Percentiles rank a stretch among this genome's conserved stretches.
phyloP scores from a whole-genome alignment of 92 coral and sea anemone genomes.

The Porites rus region DNA sequence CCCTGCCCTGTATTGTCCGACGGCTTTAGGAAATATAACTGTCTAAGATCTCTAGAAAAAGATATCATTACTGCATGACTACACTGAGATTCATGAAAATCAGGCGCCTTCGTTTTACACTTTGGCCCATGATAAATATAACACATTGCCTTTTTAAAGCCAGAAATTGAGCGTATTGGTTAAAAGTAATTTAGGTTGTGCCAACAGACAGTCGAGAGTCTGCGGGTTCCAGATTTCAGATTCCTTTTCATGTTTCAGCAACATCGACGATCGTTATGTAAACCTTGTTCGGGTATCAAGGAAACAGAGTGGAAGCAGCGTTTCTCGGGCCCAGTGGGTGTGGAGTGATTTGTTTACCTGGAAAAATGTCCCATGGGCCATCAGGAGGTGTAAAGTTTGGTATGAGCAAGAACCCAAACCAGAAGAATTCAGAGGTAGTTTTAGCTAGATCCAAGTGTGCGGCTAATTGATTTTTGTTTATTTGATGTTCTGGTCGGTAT shows the following conservation, averaged over 20 bases:
- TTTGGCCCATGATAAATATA: too few species aligned
- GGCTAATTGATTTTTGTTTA: too few species aligned
- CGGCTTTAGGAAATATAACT: too few species aligned
- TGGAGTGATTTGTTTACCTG: slow-evolving; percentile 77
- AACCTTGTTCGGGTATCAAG: slow-evolving; percentile 55
- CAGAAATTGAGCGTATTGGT: too few species aligned
- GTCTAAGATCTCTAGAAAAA: too few species aligned
- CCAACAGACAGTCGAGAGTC: neutral
- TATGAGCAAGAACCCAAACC: slow-evolving; percentile 43
- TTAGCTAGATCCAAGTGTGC: neutral
- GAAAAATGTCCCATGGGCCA: slow-evolving; percentile 36
- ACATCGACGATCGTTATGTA: slow-evolving; percentile 42
- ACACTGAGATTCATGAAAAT: too few species aligned
- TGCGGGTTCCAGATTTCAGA: neutral
- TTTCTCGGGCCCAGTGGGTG: slow-evolving; percentile 64
- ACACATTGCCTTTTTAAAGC: too few species aligned
- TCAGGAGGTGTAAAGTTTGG: slow-evolving; percentile 50
- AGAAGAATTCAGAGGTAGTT: slow-evolving; percentile 38
- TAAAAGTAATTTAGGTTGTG: too few species aligned
- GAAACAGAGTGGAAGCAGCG: slow-evolving; percentile 1
- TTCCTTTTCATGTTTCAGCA: neutral
- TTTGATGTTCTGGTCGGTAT: neutral
- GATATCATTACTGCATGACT: too few species aligned
- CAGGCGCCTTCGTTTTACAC: too few species aligned
- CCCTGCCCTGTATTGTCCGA: too few species aligned